Evolutionary conservation across 2,888 invertebrate species (phyloP).

Genomic region (Lasioglossum vierecki): DNA sequence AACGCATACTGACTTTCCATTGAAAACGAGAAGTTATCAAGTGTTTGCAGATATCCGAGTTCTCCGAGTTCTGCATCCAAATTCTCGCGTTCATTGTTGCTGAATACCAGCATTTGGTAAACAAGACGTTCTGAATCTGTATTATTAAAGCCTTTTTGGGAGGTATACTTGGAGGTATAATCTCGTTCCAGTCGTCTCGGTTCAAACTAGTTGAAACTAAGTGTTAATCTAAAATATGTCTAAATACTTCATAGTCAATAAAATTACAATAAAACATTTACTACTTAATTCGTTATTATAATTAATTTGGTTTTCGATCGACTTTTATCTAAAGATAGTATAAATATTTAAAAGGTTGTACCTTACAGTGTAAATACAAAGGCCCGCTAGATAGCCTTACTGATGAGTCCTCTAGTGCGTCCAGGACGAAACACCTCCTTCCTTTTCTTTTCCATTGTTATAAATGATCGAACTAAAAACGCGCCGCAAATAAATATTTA

Average conservation of each 20-base stretch:
- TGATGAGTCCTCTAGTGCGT: too few species aligned
- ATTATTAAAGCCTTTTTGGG: not conserved
- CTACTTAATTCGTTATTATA: too few species aligned
- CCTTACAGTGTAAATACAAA: too few species aligned
- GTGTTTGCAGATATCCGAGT: constrained; percentile 1
- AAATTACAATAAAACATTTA: not conserved
- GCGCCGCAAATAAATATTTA: too few species aligned
- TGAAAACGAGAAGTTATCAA: constrained; percentile 35
- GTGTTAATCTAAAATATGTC: not conserved
- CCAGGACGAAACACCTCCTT: too few species aligned
- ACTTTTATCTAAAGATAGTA: too few species aligned
- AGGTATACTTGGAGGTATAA: not conserved
- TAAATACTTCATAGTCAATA: not conserved
- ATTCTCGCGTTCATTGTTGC: constrained; percentile 11
- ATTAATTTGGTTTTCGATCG: too few species aligned
- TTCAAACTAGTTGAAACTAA: not conserved
- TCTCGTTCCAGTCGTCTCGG: not conserved
- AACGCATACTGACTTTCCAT: constrained; percentile 19
- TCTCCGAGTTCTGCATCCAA: not conserved
- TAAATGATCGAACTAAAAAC: too few species aligned
- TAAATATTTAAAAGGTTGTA: too few species aligned
- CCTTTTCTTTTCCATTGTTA: too few species aligned
- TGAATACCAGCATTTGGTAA: constrained; percentile 8
- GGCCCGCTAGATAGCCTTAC: too few species aligned
- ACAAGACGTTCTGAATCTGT: not conserved